Conservation (phyloP, 2,888 invertebrate species). For the Deilephila elpenor region DNA sequence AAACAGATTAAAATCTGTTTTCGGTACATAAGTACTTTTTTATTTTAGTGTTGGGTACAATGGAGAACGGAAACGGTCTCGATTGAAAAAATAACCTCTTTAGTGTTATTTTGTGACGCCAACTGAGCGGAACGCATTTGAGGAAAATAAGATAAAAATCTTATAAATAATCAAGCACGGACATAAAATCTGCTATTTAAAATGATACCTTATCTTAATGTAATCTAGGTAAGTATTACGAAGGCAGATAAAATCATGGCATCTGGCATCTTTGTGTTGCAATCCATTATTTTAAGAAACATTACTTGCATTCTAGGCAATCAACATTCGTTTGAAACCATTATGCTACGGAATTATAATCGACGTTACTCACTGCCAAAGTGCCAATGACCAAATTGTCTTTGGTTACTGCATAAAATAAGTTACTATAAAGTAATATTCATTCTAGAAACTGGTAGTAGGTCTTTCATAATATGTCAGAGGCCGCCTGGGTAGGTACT, state of each 20-base stretch:
- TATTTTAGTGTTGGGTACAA: not conserved
- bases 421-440: not conserved
- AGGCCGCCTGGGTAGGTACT: too few species aligned
- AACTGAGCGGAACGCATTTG: constrained; percentile 16
- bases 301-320: constrained; percentile 9
- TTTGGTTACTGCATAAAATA: too few species aligned
- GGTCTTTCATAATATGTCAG: not conserved
- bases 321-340: not conserved
- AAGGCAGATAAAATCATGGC: constrained; percentile 19
- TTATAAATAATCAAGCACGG: not conserved
- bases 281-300: constrained; percentile 18
- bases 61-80: constrained; percentile 30
- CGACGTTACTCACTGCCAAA: not conserved
- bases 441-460: not conserved
- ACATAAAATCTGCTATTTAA: constrained; percentile 10
- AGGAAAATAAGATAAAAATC: constrained; percentile 21
- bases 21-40: not conserved
- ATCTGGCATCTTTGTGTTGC: not conserved
- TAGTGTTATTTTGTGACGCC: constrained; percentile 13
- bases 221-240: constrained; percentile 26
- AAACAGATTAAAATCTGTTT: constrained; percentile 1
- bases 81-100: constrained; percentile 1
- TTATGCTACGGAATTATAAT: not conserved
- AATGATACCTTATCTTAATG: constrained; percentile 19
- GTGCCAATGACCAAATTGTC: too few species aligned